A percentile compares a stretch with the other conserved stretches of the same genome.
These are phyloP conservation scores for Drosophila bocqueti DNA, from an alignment of 1,140 invertebrate species.

Conservation along the genomic window DNA sequence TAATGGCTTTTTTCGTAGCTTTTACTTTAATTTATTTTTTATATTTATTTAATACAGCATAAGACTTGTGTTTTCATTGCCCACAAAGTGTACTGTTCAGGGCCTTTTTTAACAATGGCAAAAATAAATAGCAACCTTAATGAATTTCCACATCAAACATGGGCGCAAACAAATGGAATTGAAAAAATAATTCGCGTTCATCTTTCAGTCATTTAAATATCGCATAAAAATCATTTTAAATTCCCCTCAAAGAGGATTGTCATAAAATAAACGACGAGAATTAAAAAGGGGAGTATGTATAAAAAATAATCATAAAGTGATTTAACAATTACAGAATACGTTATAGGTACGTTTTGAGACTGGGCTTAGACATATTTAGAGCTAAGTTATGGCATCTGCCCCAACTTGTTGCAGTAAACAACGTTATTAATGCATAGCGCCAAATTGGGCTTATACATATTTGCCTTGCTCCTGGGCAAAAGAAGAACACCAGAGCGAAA, in stretches of 20 bases:
- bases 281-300: no score
- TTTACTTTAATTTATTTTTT: constrained; percentile 29
- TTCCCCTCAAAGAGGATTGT: neutral
- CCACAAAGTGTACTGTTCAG: constrained; percentile 10
- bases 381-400: neutral
- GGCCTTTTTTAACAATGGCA: constrained; percentile 20
- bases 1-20: constrained; percentile 29
- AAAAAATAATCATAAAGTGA: neutral
- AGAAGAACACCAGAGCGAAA: constrained; percentile 21
- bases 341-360: neutral
- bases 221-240: constrained; percentile 15
- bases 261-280: neutral
- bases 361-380: neutral
- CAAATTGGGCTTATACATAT: constrained; percentile 64
- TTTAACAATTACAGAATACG: neutral
- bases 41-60: neutral
- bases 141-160: constrained; percentile 19
- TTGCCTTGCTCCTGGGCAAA: constrained; percentile 11
- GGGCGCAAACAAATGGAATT: constrained; percentile 9
- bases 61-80: constrained; percentile 38
- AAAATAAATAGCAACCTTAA: constrained; percentile 40
- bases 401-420: constrained; percentile 53
- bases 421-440: constrained; percentile 53
- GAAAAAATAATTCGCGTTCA: neutral
- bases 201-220: constrained; percentile 15